Evolutionary conservation across 2,888 invertebrate genomes (phyloP), one percentile per base, ranked within the genome.

Genomic region (Oscheius sp.): DNA sequence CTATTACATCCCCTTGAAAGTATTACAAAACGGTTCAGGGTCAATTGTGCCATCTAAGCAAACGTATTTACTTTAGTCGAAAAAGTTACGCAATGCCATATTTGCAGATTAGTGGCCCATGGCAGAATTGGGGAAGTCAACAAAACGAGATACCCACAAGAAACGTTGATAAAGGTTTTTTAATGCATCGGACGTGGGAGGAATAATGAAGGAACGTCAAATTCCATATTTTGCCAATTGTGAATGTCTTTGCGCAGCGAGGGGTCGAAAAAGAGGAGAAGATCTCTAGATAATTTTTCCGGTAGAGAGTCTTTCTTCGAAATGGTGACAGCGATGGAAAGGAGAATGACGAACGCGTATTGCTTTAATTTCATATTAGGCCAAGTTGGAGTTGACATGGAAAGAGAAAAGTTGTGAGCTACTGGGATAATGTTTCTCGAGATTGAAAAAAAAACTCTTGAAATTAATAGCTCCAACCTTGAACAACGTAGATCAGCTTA

Each of bases 41-140:
- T 49, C 52, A 29, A 18, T 52, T 35, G 46, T 66, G 66, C 49
- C 49, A 66, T 52, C 23, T 52, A 18, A 49, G 49, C 25, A 52
- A 66, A 45, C 29, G 66, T 35, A 35, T 66, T 66, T 66, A 35
- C 66, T 7, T 45, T 52, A 29, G 18, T 27, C 46, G 49, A 23
- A 66, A 63, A 66, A 66, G 66, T 66, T 66, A 52, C 66, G 66
- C 66, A 27, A 66, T 66, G 49, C 66, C 16, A 52, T 66, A 52
- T 66, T 66, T 66, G 66, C 66, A 52, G 66, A 66, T 66, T 66
- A 66, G 66, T 66, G 66, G 66, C 66, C 66, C 66, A 25, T 66
- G 66, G 52, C 66, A 49, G 66, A 66, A 66, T 49, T n/a, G 52
- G 66, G 52, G 66, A 66, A 66, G 66, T 66, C 66, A 66, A 66